A percentile compares a stretch with the other conserved stretches of the same genome.
Evolutionary conservation across 2,888 invertebrate genomes (phyloP).

Genomic region (Leucophenga montana): DNA sequence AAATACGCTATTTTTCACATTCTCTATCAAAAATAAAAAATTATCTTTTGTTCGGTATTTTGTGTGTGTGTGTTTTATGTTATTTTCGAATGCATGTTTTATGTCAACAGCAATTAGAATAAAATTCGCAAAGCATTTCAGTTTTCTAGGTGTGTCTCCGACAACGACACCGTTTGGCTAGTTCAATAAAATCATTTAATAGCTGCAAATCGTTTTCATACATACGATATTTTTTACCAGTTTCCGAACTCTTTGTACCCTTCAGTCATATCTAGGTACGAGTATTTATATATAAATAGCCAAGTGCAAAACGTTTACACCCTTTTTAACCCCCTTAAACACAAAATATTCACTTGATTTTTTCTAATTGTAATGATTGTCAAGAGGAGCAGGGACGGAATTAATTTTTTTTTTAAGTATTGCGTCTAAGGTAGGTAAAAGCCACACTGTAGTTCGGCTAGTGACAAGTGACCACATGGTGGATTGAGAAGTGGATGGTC

Average conservation of each 20-base stretch:
- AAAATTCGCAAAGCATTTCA: slow-evolving; percentile 20
- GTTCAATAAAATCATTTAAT: neutral
- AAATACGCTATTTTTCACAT: too few species aligned
- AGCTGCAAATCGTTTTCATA: slow-evolving; percentile 9
- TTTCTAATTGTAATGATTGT: too few species aligned
- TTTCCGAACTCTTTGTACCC: neutral
- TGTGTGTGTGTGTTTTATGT: neutral
- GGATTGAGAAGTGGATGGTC: too few species aligned
- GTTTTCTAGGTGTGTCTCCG: slow-evolving; percentile 21
- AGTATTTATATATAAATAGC: too few species aligned
- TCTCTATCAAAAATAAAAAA: neutral
- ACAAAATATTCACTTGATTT: too few species aligned
- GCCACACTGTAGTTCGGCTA: too few species aligned
- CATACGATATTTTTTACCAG: neutral
- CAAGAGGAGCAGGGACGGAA: too few species aligned
- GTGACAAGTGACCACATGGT: too few species aligned
- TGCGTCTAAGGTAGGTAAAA: too few species aligned
- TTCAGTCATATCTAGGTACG: neutral
- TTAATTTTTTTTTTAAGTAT: too few species aligned
- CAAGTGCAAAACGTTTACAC: too few species aligned
- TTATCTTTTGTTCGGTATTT: neutral
- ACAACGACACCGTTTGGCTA: neutral
- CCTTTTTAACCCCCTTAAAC: too few species aligned
- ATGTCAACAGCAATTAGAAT: slow-evolving; percentile 27
- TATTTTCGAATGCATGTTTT: slow-evolving; percentile 21